phyloP scores from a whole-genome alignment of 2,113 vertebrate species.

The Pseudois nayaur region DNA sequence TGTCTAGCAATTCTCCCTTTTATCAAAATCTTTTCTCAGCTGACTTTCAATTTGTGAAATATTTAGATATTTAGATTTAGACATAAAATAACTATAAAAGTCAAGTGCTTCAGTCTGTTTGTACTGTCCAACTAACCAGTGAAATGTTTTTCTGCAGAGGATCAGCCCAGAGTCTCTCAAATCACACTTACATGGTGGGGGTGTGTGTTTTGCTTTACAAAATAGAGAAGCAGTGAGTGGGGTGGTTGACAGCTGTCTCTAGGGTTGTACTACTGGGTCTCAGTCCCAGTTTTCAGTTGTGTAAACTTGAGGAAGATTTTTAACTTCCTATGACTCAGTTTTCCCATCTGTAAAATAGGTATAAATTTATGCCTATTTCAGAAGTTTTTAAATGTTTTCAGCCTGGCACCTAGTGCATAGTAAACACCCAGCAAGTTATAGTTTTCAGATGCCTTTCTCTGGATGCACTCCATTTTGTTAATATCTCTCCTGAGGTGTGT shows the following conservation, averaged over 20 bases:
- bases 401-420: background rate
- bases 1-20: background rate
- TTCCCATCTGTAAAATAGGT: background rate
- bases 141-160: background rate
- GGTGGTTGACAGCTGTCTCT: background rate
- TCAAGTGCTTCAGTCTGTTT: background rate
- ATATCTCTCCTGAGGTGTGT: background rate
- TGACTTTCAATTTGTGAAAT: background rate
- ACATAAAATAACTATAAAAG: background rate
- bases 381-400: background rate
- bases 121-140: background rate
- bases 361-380: background rate
- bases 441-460: background rate
- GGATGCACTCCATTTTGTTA: background rate
- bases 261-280: background rate
- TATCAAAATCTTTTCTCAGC: background rate
- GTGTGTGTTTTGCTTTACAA: background rate
- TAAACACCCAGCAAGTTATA: background rate
- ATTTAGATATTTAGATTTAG: background rate
- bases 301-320: background rate
- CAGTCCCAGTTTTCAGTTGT: background rate
- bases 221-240: background rate
- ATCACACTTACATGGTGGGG: background rate
- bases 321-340: background rate
- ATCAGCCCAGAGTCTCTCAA: background rate